Base-by-base conservation (phyloP, 1,140 invertebrate species). In the Macrotrachela quadricornifera region DNA sequence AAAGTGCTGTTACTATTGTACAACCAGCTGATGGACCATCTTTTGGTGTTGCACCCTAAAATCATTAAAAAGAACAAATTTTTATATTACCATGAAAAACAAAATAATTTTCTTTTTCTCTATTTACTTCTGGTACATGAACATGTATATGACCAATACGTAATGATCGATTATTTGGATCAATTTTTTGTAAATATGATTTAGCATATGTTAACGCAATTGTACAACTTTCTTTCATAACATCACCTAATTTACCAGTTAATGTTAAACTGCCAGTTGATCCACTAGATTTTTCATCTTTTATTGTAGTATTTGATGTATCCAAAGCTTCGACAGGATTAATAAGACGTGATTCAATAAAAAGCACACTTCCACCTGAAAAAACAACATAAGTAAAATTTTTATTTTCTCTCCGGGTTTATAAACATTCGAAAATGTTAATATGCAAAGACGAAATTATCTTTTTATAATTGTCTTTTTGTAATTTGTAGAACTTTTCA, bases 11-110 rank as follows among this genome's bases (percentile, higher is more conserved):
- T 1, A 85, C 80, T 57, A 97, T 87, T 9, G 92, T 95, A 53
- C 81, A 78, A 40, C 92, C 92, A 30, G 91, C 92, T 64, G 85
- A 91, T 0, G 91, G 91, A 0, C 92, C 92, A 74, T 97, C 92
- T 70, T 99, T 97, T 0, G 91, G 91, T 1, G 87, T 92, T 1
- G 92, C 87, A 42, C 91, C 91, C 74, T 78, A 60, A 48, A 17
- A n/a, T n/a, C 30, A 40, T 16, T 3, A 8, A 30, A 8, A 30
- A 4, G 2, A 30, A 30, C 21, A 30, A 30, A 30, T 30, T 30
- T 30, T 30, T 13, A 30, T 17, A 37, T 40, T 14, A 10, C 18
- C 43, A 40, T 40, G 10, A 42, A 10, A 42, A 30, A 42, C 10
- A 15, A 42, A 42, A 4, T 10, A 42, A 6, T 4, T 30, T 15